These are phyloP conservation scores for Loriculus beryllinus DNA, from an alignment of 2,797 vertebrate genomes.

Conservation along the genomic window DNA sequence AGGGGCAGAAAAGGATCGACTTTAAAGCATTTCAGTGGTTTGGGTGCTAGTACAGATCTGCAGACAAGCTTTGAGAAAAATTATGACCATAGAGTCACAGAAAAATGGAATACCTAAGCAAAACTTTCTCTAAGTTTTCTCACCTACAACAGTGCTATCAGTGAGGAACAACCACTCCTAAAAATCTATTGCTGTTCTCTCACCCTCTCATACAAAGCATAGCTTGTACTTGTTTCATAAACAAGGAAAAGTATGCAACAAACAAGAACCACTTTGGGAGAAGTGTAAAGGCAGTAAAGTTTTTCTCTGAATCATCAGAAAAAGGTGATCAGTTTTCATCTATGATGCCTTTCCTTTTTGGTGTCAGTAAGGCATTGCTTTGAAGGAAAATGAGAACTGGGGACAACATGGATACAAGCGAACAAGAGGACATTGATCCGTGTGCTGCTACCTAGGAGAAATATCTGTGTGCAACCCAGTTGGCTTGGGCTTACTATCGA, in stretches of 20 bases:
- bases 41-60: not conserved
- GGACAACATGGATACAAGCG: rapidly evolving
- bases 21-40: not conserved
- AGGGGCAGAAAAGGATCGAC: not conserved
- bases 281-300: not conserved
- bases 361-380: not conserved
- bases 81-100: not conserved
- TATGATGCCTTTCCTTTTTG: not conserved
- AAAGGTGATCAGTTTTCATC: not conserved
- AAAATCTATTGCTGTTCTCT: not conserved
- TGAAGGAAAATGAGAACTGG: not conserved
- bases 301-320: not conserved
- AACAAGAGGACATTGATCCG: slow-evolving; percentile 1
- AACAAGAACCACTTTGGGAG: not conserved
- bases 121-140: not conserved
- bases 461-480: not conserved
- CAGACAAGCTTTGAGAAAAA: not conserved
- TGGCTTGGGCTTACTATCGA: not conserved
- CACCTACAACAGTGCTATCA: not conserved
- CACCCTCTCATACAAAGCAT: not conserved
- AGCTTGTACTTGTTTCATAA: not conserved
- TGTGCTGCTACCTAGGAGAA: not conserved
- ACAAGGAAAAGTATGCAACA: not conserved
- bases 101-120: not conserved
- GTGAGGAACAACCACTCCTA: not conserved